A percentile compares a stretch with the other conserved stretches of the same genome.
Evolutionary conservation across 2,113 vertebrate species (phyloP).

Genomic region (Prionailurus viverrinus): DNA sequence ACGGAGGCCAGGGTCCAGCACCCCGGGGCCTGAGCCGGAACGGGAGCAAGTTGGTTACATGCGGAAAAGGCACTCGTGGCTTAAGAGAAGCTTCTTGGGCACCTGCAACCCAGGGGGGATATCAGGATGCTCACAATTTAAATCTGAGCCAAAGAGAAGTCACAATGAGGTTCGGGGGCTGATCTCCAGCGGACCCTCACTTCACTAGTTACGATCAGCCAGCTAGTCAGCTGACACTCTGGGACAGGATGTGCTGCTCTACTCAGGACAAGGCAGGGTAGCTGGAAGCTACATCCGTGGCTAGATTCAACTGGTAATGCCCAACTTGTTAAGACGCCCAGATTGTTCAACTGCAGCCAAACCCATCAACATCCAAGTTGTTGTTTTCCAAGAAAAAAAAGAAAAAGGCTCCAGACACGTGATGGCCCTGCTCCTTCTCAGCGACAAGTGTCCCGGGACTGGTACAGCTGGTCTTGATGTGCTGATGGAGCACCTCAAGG

Average conservation of each 20-base stretch:
- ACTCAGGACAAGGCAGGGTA: rapidly evolving
- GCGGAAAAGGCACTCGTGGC: neutral
- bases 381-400: neutral
- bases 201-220: rapidly evolving
- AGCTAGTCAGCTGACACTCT: no score
- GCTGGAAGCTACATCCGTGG: neutral
- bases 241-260: rapidly evolving
- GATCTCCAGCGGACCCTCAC: rapidly evolving
- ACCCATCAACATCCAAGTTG: neutral
- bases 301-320: neutral
- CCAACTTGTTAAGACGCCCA: neutral
- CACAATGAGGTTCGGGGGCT: rapidly evolving
- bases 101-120: neutral
- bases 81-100: neutral
- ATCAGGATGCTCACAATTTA: no score
- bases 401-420: neutral
- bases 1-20: rapidly evolving
- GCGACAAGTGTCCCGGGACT: neutral
- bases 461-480: neutral
- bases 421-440: neutral
- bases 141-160: neutral
- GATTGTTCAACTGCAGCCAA: neutral
- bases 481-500: neutral
- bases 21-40: rapidly evolving
- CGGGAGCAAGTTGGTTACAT: rapidly evolving